Evolutionary conservation across 2,113 vertebrate species (phyloP).

Genomic region (Cyprinodon tularosa): DNA sequence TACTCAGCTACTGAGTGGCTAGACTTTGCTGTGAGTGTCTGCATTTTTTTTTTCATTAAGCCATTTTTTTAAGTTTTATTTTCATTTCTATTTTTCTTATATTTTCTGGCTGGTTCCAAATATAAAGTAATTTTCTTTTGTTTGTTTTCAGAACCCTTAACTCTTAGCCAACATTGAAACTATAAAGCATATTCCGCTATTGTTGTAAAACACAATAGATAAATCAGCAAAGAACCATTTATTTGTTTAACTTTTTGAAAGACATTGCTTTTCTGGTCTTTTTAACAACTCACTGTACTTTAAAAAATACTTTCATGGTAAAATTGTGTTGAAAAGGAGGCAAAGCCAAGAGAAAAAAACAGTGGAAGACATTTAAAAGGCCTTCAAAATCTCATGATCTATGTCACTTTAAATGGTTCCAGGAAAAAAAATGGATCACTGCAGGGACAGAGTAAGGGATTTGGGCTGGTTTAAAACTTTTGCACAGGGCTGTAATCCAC

Average conservation of each 20-base stretch:
- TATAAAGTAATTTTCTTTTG: too few species aligned
- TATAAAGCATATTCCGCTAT: not conserved
- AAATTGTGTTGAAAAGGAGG: not conserved
- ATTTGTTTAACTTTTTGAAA: not conserved
- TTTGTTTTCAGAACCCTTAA: too few species aligned
- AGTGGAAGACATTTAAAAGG: not conserved
- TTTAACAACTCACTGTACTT: not conserved
- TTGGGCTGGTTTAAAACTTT: not conserved
- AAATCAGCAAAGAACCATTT: not conserved
- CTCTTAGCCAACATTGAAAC: not conserved
- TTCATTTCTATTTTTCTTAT: too few species aligned
- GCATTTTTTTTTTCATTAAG: too few species aligned
- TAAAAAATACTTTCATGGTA: not conserved
- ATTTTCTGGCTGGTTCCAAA: too few species aligned
- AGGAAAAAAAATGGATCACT: not conserved
- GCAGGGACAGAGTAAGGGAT: not conserved
- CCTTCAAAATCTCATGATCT: not conserved
- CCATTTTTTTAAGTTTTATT: too few species aligned
- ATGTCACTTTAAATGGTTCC: not conserved
- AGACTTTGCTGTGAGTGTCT: too few species aligned
- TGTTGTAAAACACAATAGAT: not conserved
- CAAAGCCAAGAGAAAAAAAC: not conserved
- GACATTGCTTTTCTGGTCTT: not conserved
- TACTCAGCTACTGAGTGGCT: too few species aligned
- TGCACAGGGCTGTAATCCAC: not conserved